These are phyloP conservation scores for Monopis laevigella DNA, from an alignment of 2,888 invertebrate genomes.

Conservation along the genomic window DNA sequence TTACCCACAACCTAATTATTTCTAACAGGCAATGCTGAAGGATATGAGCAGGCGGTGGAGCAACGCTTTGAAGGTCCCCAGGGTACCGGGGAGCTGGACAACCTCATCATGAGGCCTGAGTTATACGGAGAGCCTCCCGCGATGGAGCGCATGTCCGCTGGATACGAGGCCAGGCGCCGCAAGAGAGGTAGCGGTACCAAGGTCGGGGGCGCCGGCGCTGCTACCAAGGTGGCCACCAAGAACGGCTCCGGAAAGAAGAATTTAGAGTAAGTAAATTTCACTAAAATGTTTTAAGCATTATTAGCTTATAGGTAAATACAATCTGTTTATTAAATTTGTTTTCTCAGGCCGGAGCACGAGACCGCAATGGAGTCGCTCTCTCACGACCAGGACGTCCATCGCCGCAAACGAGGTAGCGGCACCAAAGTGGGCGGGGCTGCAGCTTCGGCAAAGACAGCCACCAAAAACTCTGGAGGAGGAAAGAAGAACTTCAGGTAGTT, in stretches of 20 bases:
- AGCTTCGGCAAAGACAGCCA: constrained; percentile 53
- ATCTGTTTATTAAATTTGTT: background rate
- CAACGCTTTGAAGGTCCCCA: constrained; percentile 47
- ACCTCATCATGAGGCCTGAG: constrained; percentile 70
- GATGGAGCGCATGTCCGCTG: constrained; percentile 45
- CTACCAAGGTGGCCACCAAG: constrained; percentile 58
- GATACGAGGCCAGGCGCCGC: constrained; percentile 48
- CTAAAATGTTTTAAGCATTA: background rate
- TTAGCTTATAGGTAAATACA: too few species aligned
- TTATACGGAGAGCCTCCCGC: constrained; percentile 69
- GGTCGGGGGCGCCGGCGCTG: constrained; percentile 56
- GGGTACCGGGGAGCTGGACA: constrained; percentile 58
- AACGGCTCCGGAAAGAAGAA: constrained; percentile 57
- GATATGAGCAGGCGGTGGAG: constrained; percentile 48
- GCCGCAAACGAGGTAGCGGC: constrained; percentile 52
- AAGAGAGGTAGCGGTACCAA: constrained; percentile 56
- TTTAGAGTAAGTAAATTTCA: constrained; percentile 39
- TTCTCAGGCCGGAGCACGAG: constrained; percentile 40
- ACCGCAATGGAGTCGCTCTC: constrained; percentile 32
- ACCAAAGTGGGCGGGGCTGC: constrained; percentile 56
- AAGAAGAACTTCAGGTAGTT: constrained; percentile 53
- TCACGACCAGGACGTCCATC: constrained; percentile 34
- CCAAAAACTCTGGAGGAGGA: constrained; percentile 54
- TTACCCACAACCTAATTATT: too few species aligned
- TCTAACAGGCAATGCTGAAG: constrained; percentile 44